phyloP scores from a whole-genome alignment of 2,888 invertebrate genomes.

The Mellilla xanthometata region DNA sequence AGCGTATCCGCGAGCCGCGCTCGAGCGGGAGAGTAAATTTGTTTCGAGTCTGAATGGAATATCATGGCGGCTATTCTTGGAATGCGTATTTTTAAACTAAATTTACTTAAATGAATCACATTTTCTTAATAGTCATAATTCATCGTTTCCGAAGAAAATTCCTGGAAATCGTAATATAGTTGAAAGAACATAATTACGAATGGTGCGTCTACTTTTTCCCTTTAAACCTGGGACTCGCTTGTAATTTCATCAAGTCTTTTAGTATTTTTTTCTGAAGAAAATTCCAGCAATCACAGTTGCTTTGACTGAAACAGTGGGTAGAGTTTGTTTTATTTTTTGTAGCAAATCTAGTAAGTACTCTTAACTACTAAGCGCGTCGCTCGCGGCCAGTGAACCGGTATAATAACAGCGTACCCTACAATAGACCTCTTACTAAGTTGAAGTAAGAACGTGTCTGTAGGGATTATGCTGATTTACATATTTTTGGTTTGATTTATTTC shows the following conservation, averaged over 20 bases:
- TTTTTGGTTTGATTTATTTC: slow-evolving; percentile 10
- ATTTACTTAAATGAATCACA: no score
- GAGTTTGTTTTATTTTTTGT: slow-evolving; percentile 37
- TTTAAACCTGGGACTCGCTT: slow-evolving; percentile 7
- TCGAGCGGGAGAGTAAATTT: neutral
- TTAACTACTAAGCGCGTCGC: slow-evolving; percentile 33
- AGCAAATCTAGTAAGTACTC: slow-evolving; percentile 39
- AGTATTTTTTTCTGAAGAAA: slow-evolving; percentile 36
- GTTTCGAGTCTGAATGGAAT: neutral
- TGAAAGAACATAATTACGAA: no score
- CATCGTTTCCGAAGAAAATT: no score
- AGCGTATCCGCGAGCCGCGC: neutral
- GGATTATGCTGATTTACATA: slow-evolving; percentile 6
- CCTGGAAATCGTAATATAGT: no score
- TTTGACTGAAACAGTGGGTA: slow-evolving; percentile 42
- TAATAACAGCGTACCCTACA: slow-evolving; percentile 43
- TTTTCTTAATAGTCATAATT: no score
- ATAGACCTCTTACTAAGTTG: slow-evolving; percentile 30
- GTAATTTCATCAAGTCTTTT: slow-evolving; percentile 18
- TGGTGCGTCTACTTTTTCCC: no score
- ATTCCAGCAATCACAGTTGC: slow-evolving; percentile 39
- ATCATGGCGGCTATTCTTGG: neutral
- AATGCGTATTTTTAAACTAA: no score
- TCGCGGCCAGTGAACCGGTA: slow-evolving; percentile 42
- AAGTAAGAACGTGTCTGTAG: slow-evolving; percentile 10